Evolutionary conservation across 2,113 vertebrate genomes (phyloP).

Genomic region (Thermophis baileyi): DNA sequence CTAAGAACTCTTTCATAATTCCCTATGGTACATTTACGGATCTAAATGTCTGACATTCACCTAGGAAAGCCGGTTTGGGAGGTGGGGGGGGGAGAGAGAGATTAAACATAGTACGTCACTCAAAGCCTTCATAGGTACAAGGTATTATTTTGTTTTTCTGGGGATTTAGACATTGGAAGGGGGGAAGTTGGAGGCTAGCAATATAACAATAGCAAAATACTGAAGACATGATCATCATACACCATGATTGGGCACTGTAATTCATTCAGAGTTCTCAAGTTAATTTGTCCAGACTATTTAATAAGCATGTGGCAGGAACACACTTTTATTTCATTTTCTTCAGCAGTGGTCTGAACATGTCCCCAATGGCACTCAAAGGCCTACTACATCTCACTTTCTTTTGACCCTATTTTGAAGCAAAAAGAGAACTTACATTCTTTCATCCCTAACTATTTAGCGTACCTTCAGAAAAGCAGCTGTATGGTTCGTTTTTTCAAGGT

Average conservation of each 20-base stretch:
- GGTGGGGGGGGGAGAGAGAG: background rate
- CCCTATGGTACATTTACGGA: background rate
- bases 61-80: background rate
- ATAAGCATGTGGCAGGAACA: conserved; percentile 5
- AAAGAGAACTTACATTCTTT: background rate
- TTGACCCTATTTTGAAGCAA: conserved; percentile 10
- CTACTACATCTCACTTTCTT: conserved; percentile 2
- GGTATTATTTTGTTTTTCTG: background rate
- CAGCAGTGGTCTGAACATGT: conserved; percentile 5
- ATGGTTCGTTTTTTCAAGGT: background rate
- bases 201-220: background rate
- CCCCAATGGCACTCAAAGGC: conserved; percentile 7
- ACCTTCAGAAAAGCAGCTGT: background rate
- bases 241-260: conserved; percentile 5
- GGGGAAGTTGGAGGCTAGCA: background rate
- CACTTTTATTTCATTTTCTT: conserved; percentile 11
- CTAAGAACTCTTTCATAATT: background rate
- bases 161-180: background rate
- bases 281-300: background rate
- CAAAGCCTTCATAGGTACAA: background rate
- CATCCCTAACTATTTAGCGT: background rate
- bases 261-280: background rate
- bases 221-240: background rate
- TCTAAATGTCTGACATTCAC: background rate
- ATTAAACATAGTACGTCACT: background rate